Base-by-base conservation (phyloP, 2,113 vertebrate genomes). In the Cyprinus carpio region DNA sequence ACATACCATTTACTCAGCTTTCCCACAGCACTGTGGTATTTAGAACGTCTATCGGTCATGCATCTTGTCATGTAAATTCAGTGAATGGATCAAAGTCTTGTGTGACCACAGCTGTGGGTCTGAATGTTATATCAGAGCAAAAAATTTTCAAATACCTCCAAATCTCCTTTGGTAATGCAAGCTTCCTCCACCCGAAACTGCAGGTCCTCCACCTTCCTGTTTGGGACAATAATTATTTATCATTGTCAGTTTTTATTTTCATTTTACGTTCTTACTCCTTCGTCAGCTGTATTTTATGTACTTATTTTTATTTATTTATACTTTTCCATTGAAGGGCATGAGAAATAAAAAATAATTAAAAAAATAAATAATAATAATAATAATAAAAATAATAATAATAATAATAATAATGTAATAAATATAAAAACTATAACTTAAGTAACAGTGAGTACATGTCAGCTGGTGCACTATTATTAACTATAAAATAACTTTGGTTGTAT, bases 121-220 rank as follows among this genome's bases (percentile, higher is more conserved):
- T 58, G 56, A 58, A 20, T 58, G 20, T 9, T 58, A 58, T 23
- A 58, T 60, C 56, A n/a, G 20, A 40, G 29, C 31, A 51, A 82
- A 23, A 20, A 29, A 20, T 1, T 1, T 56, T 29, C 8, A 34
- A 82, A 78, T 99, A 99, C 98, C 98, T 99, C 98, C 85, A 99
- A 93, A 85, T 99, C 98, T 86, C 98, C 98, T 97, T 99, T 99
- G 92, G 98, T 99, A 90, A 99, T 99, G 49, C 96, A 99, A 85
- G 98, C 98, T 93, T 99, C 98, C 84, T 99, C 98, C 67, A 99
- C 97, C 16, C 97, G 96, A 92, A 99, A 99, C 91, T 99, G 98
- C 91, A 99, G 97, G 88, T 99, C 98, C 90, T 99, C 98, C 90
- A 99, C 98, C 87, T 96, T 99, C 94, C 98, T 99, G 90, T 92